Evolutionary conservation across 2,113 vertebrate genomes (phyloP), one percentile per base, ranked within the genome.

Genomic region (Prolemur simus): DNA sequence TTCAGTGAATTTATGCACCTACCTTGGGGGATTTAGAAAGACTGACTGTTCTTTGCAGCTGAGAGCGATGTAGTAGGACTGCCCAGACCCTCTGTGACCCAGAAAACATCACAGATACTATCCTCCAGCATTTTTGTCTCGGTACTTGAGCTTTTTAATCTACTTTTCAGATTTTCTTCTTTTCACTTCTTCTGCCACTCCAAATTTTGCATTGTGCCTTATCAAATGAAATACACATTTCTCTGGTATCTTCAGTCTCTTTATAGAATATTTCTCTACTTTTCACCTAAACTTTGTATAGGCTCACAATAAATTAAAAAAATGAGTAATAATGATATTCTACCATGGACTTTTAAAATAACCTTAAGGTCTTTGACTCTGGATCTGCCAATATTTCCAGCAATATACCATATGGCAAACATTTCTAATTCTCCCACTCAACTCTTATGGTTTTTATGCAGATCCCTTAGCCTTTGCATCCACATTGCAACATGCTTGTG

Each of bases 381-480:
- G 63, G 66, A 84, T 27, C 58, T 78, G 39, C 71, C 32, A 74
- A 52, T 87, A 71, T 87, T 87, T 21, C 52, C 74, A 60, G 11
- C 15, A 66, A 73, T 84, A 58, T 37, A 27, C 39, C 39, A 27
- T 17, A 78, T 0, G 82, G 54, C 76, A 84, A 84, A 94, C 56
- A 90, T 86, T 95, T 93, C 66, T 76, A 42, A 42, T 68, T 96
- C 76, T 90, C 15, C 52, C 42, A 80, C 52, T 91, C 60, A 73
- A 56, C 29, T 87, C 82, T 88, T 77, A 64, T 80, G 56, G 17
- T 82, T 91, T 86, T 95, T 96, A 91, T 83, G 68, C 34, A 90
- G 73, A 93, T 85, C 58, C 27, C 56, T 91, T 91, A 84, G 54
- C 81, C 66, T 66, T 84, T 76, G 78, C 42, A 87, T 82, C 42